These are phyloP conservation scores for Phengaris arion DNA, from an alignment of 2,888 invertebrate genomes.

Conservation along the genomic window DNA sequence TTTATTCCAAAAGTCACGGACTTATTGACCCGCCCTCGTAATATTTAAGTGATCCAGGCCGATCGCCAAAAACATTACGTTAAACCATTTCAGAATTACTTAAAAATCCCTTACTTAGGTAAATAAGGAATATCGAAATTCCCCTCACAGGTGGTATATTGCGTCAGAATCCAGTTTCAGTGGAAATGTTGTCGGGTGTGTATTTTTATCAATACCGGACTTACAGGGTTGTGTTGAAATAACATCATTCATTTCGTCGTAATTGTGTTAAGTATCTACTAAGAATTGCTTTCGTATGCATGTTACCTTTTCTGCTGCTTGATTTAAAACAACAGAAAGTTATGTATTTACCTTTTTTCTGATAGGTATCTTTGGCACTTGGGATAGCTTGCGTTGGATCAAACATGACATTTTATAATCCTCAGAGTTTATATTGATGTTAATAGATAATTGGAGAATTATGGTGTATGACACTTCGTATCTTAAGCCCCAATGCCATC, in stretches of 20 bases:
- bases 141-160: conserved; percentile 5
- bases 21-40: too few relatives aligned
- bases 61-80: too few relatives aligned
- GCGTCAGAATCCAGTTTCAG: conserved; percentile 23
- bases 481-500: neutral
- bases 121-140: neutral
- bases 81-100: too few relatives aligned
- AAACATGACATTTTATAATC: neutral
- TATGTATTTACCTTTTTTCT: neutral
- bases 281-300: neutral
- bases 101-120: neutral
- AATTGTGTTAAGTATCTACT: neutral
- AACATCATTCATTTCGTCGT: conserved; percentile 5
- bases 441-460: neutral
- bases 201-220: conserved; percentile 24
- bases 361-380: neutral
- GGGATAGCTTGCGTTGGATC: neutral
- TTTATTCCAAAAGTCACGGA: too few relatives aligned
- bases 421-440: neutral
- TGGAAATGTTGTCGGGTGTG: conserved; percentile 18
- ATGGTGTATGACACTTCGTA: neutral
- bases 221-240: conserved; percentile 3
- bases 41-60: too few relatives aligned
- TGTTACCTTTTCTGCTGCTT: neutral
- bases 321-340: neutral